A percentile compares a stretch with the other conserved stretches of the same genome.
phyloP scores from a whole-genome alignment of 2,797 vertebrate genomes.

The Gambelia wislizenii region DNA sequence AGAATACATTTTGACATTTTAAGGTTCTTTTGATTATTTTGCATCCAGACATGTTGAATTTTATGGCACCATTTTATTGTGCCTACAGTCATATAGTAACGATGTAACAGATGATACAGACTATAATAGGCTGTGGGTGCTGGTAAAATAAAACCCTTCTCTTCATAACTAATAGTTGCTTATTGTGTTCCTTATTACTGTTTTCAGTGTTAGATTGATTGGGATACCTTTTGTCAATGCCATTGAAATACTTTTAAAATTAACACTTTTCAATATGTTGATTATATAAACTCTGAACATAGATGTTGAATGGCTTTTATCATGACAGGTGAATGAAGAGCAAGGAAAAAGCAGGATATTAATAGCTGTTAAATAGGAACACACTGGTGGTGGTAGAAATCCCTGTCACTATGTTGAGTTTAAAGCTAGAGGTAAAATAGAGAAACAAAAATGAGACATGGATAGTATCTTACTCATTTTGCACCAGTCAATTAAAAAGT shows the following conservation, averaged over 20 bases:
- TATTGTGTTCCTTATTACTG: constrained; percentile 13
- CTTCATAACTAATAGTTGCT: not conserved
- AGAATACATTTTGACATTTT: not conserved
- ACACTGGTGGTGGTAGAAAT: not conserved
- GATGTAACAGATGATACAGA: not conserved
- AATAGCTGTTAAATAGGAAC: not conserved
- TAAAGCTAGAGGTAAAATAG: no score
- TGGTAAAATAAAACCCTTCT: constrained; percentile 8
- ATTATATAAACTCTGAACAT: constrained; percentile 4
- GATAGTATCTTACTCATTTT: not conserved
- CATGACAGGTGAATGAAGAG: constrained; percentile 12
- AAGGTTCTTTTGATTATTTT: not conserved
- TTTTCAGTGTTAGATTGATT: constrained; percentile 32
- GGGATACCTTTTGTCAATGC: constrained; percentile 10
- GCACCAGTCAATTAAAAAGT: not conserved
- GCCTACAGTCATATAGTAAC: constrained; percentile 1
- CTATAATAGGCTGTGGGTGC: constrained; percentile 7
- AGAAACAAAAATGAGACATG: not conserved
- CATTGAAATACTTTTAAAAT: constrained; percentile 18
- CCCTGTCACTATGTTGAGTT: not conserved
- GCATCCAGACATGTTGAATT: not conserved
- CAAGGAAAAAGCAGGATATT: constrained; percentile 3
- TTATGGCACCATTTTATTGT: constrained; percentile 4
- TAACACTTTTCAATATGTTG: constrained; percentile 9
- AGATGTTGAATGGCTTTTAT: not conserved